These are phyloP conservation scores for Patella ulyssiponensis DNA, from an alignment of 2,888 invertebrate species.

Conservation along the genomic window DNA sequence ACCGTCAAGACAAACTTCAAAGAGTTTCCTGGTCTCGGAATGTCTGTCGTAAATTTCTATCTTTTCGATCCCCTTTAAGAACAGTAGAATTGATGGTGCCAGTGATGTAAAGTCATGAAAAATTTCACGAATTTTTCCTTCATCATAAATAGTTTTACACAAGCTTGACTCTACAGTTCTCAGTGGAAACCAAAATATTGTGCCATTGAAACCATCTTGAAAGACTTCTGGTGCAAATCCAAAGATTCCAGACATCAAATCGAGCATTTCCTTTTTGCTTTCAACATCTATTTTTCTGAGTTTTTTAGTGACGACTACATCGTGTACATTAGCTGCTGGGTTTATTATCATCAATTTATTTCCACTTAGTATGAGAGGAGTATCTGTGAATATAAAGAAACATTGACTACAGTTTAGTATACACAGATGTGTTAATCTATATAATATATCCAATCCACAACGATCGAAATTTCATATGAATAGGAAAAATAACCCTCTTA, in stretches of 20 bases:
- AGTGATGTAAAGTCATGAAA: slow-evolving; percentile 55
- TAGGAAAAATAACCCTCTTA: too few relatives aligned
- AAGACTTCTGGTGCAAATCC: slow-evolving; percentile 40
- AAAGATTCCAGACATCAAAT: slow-evolving; percentile 51
- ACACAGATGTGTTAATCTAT: too few relatives aligned
- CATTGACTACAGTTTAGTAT: not conserved
- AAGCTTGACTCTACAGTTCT: slow-evolving; percentile 51
- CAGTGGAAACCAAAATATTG: slow-evolving; percentile 66
- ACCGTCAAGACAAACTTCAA: slow-evolving; percentile 16
- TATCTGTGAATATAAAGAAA: slow-evolving; percentile 46
- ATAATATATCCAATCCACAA: too few relatives aligned
- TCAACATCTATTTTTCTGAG: slow-evolving; percentile 8
- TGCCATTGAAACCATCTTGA: slow-evolving; percentile 48
- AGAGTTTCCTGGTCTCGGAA: slow-evolving; percentile 5
- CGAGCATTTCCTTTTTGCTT: slow-evolving; percentile 34
- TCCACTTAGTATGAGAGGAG: slow-evolving; percentile 63
- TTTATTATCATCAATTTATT: slow-evolving; percentile 56
- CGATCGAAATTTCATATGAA: too few relatives aligned
- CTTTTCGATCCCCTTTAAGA: slow-evolving; percentile 57
- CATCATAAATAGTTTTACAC: slow-evolving; percentile 51
- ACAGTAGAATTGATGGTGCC: slow-evolving; percentile 58
- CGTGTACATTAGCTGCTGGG: slow-evolving; percentile 43
- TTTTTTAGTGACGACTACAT: slow-evolving; percentile 10
- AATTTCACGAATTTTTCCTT: slow-evolving; percentile 48
- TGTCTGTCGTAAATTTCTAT: slow-evolving; percentile 47